Evolutionary conservation across 2,888 invertebrate species (phyloP), one percentile per base, ranked within the genome.

Genomic region (Apodemia hepburni): DNA sequence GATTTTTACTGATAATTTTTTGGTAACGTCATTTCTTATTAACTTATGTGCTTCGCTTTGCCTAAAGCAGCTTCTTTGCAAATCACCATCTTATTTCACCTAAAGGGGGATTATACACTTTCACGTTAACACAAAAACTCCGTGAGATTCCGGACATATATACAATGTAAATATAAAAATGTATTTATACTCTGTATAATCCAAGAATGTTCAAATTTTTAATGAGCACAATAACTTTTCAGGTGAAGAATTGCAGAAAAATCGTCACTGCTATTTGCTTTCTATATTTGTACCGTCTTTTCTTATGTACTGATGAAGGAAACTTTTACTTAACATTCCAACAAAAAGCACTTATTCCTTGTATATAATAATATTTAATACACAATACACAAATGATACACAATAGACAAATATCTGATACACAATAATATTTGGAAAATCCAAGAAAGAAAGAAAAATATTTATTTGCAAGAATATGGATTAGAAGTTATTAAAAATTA

Each of bases 61-160:
- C 85, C 88, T 87, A 78, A 84, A 78, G 86, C 85, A 78, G 87
- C 88, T 88, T 88, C 61, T 83, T 82, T 70, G 84, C 84, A 79
- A 78, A 63, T 65, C 68, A 69, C 68, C 66, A 68, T 71, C 58
- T 58, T 57, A 57, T 57, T 57, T 57, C 57, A 57, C 57, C 54
- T 57, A 38, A 51, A 58, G 61, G 59, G 47, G 61, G 45, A 22
- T 45, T 72, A 71, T 72, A 70, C 69, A 69, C 66, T 72, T 68
- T 68, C 69, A 71, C 65, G 68, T 66, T 68, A 61, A 70, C 59
- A 67, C 61, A 71, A 69, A 73, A 83, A 85, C 81, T 76, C 85
- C 87, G 85, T 81, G 65, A 77, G 70, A 73, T 72, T 78, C 86
- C 85, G 85, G 85, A 79, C 78, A 54, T 33, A 54, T 63, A 45